Conservation (phyloP, 2,113 vertebrate genomes). For the Albula glossodonta region DNA sequence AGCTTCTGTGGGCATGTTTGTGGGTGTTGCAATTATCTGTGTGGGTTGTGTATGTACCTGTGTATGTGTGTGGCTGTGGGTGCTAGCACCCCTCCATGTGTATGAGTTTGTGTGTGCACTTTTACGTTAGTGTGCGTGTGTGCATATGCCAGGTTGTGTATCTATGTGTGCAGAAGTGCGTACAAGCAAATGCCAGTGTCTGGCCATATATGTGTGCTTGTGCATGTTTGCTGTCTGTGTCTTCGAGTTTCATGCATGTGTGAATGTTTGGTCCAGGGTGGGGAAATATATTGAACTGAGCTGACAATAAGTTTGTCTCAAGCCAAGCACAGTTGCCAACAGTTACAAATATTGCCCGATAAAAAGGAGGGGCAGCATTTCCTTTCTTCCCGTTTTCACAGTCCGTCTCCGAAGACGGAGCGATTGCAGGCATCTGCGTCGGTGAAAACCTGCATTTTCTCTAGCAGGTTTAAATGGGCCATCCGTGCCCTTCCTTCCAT, state of each 20-base stretch:
- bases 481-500: neutral
- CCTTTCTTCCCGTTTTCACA: neutral
- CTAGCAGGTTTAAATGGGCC: neutral
- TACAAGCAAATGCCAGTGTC: neutral
- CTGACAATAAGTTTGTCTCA: neutral
- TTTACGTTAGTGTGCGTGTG: neutral
- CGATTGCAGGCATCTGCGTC: neutral
- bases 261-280: neutral
- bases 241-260: neutral
- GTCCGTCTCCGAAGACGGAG: neutral
- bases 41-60: neutral
- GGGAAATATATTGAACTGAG: neutral
- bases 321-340: neutral
- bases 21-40: no score
- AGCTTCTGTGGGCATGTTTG: no score
- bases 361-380: neutral
- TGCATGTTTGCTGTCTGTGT: slow-evolving; percentile 29
- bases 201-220: slow-evolving; percentile 21
- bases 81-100: neutral
- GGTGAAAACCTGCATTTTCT: neutral
- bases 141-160: neutral
- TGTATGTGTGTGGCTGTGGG: neutral
- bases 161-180: slow-evolving; percentile 24
- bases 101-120: neutral
- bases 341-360: neutral